Evolutionary conservation across 2,113 vertebrate genomes (phyloP), one percentile per base, ranked within the genome.

Genomic region (Cichladusa arquata): DNA sequence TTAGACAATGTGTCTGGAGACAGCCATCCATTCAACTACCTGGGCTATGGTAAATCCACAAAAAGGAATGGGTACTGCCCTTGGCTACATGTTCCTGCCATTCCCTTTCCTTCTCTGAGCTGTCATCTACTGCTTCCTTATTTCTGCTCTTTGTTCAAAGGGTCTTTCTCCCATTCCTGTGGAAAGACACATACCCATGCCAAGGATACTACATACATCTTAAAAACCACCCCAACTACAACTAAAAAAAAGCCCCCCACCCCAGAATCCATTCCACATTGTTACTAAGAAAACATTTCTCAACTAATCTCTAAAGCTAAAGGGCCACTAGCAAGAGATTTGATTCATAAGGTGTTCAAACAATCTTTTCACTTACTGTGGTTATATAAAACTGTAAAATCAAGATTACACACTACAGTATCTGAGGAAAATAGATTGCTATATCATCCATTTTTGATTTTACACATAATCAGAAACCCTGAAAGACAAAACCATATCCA

Each of bases 391-490:
- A 79, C 50, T 48, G 50, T 92, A 78, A 95, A 95, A 95, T 95
- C 69, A 95, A 89, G 90, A 96, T 96, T 94, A 85, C 28, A 89
- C 11, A 54, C 61, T 54, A 78, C 7, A 78, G 42, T 85, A 94
- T 25, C 77, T 95, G 82, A 81, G 92, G 72, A 93, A 94, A 95
- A 95, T 36, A 97, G 91, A 95, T 86, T 92, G 58, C 29, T 90
- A 53, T 60, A 90, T 72, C 61, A 36, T 22, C 65, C 8, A 81
- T 57, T 95, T 93, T 72, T 84, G 26, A 94, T 96, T 93, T 96
- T 88, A 82, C 74, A 81, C 78, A 53, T 92, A 82, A 90, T 92
- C 67, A 78, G 50, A 86, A 92, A n/a, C 1, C 1, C 33, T 70
- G 50, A 86, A 83, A 81, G 47, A 70, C 44, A 83, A 88, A 92